A percentile compares a stretch with the other conserved stretches of the same genome.
phyloP scores from a whole-genome alignment of 2,797 vertebrate genomes.

The Chaetophractus vellerosus region DNA sequence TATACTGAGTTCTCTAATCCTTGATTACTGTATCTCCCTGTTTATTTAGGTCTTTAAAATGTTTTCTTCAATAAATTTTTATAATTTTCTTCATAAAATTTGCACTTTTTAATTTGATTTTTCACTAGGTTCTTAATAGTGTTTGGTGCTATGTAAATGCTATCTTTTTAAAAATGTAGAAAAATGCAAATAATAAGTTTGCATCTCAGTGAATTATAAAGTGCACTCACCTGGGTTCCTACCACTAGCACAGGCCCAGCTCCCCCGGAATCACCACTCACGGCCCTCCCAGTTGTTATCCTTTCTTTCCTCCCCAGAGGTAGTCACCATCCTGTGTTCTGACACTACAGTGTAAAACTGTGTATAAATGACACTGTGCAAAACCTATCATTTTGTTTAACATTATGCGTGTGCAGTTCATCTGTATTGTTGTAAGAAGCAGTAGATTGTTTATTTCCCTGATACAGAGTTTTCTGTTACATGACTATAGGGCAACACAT shows the following conservation, averaged over 20 bases:
- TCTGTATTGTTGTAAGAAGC: not conserved
- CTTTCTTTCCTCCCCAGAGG: not conserved
- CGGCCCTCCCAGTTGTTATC: not conserved
- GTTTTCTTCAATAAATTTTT: not conserved
- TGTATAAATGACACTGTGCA: not conserved
- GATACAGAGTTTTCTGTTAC: not conserved
- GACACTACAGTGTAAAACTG: not conserved
- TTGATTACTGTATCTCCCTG: not conserved
- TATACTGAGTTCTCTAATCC: not conserved
- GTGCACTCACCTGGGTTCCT: not conserved
- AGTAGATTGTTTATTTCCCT: not conserved
- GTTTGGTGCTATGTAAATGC: not conserved
- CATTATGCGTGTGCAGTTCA: not conserved
- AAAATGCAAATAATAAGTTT: not conserved
- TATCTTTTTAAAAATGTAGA: slow-evolving; percentile 8
- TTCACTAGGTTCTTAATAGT: not conserved
- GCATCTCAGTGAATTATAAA: not conserved
- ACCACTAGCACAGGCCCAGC: not conserved
- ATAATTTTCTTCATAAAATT: slow-evolving; percentile 14
- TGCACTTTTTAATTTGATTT: slow-evolving; percentile 4
- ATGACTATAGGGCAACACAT: not conserved
- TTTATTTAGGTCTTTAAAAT: slow-evolving; percentile 33
- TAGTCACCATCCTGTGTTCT: not conserved
- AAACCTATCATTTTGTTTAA: not conserved
- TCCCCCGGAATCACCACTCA: not conserved